Conservation (phyloP, 1,140 invertebrate species). For the Drosophila ercepeae region DNA sequence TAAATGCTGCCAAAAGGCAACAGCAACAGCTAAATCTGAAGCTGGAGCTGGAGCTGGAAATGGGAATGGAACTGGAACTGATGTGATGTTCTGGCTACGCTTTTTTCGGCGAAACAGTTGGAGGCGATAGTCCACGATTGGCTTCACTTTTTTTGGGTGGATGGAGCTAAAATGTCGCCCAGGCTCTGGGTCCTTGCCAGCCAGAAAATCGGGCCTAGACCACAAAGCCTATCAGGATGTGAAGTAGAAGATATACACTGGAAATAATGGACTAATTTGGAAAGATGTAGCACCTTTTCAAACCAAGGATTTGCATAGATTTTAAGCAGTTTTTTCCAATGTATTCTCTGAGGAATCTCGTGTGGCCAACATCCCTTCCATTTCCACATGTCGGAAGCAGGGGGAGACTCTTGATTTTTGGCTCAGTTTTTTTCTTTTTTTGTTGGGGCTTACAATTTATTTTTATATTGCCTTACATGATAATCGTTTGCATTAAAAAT, state of each 20-base stretch:
- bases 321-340: neutral
- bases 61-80: conserved; percentile 16
- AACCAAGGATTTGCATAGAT: neutral
- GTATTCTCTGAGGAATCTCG: conserved; percentile 26
- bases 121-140: conserved; percentile 47
- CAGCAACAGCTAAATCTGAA: conserved; percentile 20
- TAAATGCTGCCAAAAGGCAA: conserved; percentile 78
- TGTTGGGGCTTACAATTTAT: conserved; percentile 61
- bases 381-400: conserved; percentile 12
- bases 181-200: conserved; percentile 39
- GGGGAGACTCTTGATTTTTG: conserved; percentile 9
- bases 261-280: conserved; percentile 1
- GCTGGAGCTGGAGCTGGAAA: conserved; percentile 3
- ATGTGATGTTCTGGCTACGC: conserved; percentile 6
- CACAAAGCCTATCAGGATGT: conserved; percentile 61
- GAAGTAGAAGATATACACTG: conserved; percentile 18
- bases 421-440: conserved; percentile 6
- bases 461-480: conserved; percentile 80
- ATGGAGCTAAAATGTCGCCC: conserved; percentile 51
- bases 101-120: conserved; percentile 5
- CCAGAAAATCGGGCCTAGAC: conserved; percentile 14
- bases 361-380: conserved; percentile 28
- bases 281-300: neutral
- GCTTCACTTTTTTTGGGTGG: conserved; percentile 24
- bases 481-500: conserved; percentile 78